These are phyloP conservation scores for Drosophila equinoxialis DNA, from an alignment of 1,140 invertebrate species.

Conservation along the genomic window DNA sequence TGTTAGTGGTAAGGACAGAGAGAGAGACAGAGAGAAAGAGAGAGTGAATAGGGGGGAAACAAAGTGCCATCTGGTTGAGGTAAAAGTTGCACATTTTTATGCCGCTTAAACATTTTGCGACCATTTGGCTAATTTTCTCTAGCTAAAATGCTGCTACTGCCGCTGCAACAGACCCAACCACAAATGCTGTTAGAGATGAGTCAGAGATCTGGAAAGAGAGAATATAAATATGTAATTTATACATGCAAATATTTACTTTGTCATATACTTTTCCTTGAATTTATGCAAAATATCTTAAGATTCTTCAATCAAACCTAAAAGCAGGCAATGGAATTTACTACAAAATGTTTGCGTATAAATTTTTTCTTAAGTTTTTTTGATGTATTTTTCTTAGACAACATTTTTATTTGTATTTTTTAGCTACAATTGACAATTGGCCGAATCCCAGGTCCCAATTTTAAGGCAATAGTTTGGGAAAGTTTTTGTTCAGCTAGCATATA, in stretches of 20 bases:
- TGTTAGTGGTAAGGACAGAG: slow-evolving; percentile 9
- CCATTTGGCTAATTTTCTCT: slow-evolving; percentile 62
- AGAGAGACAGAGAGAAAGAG: neutral
- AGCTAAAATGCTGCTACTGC: neutral
- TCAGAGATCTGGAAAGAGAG: neutral
- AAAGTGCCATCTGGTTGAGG: slow-evolving; percentile 29
- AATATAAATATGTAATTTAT: too few species aligned
- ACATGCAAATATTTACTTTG: too few species aligned
- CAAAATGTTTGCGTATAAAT: neutral
- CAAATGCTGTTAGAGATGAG: slow-evolving; percentile 9
- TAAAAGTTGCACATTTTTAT: slow-evolving; percentile 62
- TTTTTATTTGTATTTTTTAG: too few species aligned
- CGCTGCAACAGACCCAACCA: neutral
- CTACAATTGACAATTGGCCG: too few species aligned
- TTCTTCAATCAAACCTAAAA: neutral
- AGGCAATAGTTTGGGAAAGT: too few species aligned
- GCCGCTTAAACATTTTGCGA: slow-evolving; percentile 56
- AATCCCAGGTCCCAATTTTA: too few species aligned
- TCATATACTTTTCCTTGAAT: neutral
- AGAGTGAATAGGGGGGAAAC: neutral
- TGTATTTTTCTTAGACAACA: too few species aligned
- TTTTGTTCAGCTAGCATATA: too few species aligned
- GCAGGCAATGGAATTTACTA: neutral
- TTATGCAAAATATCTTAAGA: neutral
- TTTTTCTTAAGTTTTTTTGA: too few species aligned